These are phyloP conservation scores for Xanthorhoe spadicearia DNA, from an alignment of 2,888 invertebrate genomes.

Conservation along the genomic window DNA sequence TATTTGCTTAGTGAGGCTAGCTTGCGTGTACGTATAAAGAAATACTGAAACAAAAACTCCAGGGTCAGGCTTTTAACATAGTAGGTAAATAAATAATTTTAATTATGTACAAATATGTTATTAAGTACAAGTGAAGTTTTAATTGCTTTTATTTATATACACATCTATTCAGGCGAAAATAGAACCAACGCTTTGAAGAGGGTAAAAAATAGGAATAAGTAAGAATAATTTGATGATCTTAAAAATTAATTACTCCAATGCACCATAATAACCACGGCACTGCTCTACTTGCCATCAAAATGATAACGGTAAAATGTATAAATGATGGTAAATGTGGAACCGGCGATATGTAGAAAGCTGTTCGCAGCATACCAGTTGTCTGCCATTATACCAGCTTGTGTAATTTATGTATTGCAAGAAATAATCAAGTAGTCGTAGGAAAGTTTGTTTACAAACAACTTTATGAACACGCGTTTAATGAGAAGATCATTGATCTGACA, in stretches of 20 bases:
- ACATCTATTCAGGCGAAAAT: no score
- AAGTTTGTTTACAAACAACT: conserved; percentile 34
- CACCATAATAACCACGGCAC: conserved; percentile 20
- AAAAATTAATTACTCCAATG: background rate
- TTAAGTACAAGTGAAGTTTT: no score
- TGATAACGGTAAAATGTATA: conserved; percentile 47
- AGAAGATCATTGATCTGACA: background rate
- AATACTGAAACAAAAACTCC: background rate
- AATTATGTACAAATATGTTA: background rate
- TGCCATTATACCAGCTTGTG: conserved; percentile 33
- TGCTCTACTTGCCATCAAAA: conserved; percentile 41
- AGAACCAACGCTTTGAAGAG: no score
- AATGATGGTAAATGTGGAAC: conserved; percentile 45
- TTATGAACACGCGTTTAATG: background rate
- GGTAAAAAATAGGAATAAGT: no score
- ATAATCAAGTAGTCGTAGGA: conserved; percentile 38
- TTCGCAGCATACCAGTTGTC: conserved; percentile 41
- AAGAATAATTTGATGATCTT: background rate
- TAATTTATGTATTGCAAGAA: conserved; percentile 19
- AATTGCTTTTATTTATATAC: no score
- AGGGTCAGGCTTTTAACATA: background rate
- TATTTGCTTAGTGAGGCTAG: background rate
- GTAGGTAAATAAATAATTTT: background rate
- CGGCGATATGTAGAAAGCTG: conserved; percentile 51
- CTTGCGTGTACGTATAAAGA: background rate